These are phyloP conservation scores for Sepioteuthis lessoniana DNA, from an alignment of 2,888 invertebrate species.

Conservation along the genomic window DNA sequence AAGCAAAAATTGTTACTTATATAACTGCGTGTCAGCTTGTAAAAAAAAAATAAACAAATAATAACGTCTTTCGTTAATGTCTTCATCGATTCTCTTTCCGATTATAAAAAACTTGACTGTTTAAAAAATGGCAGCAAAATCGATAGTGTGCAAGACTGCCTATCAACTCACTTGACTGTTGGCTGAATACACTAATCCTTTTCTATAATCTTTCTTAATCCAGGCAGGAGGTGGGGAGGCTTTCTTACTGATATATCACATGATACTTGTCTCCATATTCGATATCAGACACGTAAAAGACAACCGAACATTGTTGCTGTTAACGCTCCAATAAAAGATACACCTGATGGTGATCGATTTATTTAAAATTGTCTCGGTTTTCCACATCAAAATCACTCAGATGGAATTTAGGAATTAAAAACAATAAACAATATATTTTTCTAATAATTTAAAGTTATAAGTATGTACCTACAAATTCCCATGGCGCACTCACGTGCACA, in stretches of 20 bases:
- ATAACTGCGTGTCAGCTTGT: background rate
- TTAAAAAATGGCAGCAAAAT: background rate
- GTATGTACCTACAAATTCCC: background rate
- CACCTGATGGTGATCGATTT: background rate
- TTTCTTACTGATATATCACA: background rate
- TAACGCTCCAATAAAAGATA: background rate
- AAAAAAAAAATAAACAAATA: background rate
- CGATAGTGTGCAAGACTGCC: background rate
- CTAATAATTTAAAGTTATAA: no score
- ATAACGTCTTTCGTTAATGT: no score
- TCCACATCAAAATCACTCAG: background rate
- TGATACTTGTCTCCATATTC: background rate
- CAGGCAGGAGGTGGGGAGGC: background rate
- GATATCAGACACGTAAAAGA: background rate
- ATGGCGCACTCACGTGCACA: background rate
- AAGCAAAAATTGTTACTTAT: no score
- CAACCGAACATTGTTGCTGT: background rate
- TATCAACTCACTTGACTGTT: no score
- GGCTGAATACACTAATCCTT: no score
- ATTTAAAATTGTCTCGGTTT: background rate
- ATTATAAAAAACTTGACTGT: background rate
- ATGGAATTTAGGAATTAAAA: background rate
- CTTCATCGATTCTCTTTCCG: background rate
- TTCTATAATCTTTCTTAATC: background rate
- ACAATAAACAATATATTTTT: no score